A percentile compares a stretch with the other conserved stretches of the same genome.
phyloP scores from a whole-genome alignment of 2,113 vertebrate genomes.

The Cyprinus carpio region DNA sequence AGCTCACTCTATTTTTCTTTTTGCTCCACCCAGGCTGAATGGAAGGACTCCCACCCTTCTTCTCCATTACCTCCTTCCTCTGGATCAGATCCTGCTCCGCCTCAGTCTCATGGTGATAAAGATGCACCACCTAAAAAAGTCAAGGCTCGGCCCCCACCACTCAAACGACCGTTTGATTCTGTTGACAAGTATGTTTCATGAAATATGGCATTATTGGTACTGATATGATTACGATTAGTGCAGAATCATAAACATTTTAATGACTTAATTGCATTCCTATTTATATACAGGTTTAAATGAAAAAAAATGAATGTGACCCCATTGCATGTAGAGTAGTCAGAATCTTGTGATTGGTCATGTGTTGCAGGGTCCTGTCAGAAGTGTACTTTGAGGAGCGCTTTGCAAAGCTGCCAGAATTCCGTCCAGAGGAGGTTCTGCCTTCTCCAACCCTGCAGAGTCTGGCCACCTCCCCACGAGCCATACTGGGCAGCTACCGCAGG shows the following conservation, averaged over 20 bases:
- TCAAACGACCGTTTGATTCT: slow-evolving; percentile 92
- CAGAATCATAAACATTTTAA: too few species aligned
- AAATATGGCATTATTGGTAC: neutral
- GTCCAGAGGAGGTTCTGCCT: slow-evolving; percentile 88
- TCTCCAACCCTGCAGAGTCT: slow-evolving; percentile 90
- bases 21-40: slow-evolving; percentile 63
- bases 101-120: slow-evolving; percentile 72
- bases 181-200: slow-evolving; percentile 87
- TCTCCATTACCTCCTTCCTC: slow-evolving; percentile 71
- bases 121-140: slow-evolving; percentile 80
- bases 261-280: too few species aligned
- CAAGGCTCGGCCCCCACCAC: slow-evolving; percentile 87
- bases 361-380: slow-evolving; percentile 84
- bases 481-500: slow-evolving; percentile 89
- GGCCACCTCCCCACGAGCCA: slow-evolving; percentile 88
- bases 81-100: slow-evolving; percentile 66
- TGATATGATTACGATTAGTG: too few species aligned
- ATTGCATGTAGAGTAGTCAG: neutral
- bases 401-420: slow-evolving; percentile 89
- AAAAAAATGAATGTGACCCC: too few species aligned
- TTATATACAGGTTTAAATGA: too few species aligned
- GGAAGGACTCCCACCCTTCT: slow-evolving; percentile 73
- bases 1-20: neutral
- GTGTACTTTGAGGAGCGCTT: slow-evolving; percentile 91
- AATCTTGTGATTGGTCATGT: neutral